Conservation (phyloP, 23 tunicate genomes). For the Pegea sp. region DNA sequence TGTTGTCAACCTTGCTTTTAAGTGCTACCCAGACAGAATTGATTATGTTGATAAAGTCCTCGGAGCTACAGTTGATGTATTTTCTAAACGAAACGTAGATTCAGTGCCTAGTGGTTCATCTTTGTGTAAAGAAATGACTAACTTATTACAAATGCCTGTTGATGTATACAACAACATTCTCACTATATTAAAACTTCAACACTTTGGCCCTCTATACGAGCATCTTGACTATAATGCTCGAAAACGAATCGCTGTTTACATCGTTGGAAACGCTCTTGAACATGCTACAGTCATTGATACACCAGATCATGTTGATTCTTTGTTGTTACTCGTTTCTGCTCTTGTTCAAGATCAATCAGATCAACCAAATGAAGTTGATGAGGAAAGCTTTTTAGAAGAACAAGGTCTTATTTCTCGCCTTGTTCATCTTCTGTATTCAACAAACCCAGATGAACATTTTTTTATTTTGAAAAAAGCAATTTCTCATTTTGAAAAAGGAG, state of each 20-base stretch:
- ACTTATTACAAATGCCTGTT: slow-evolving; percentile 26
- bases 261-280: slow-evolving; percentile 45
- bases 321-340: slow-evolving; percentile 49
- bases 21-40: slow-evolving; percentile 41
- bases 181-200: slow-evolving; percentile 34
- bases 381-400: slow-evolving; percentile 50
- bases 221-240: slow-evolving; percentile 61
- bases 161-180: slow-evolving; percentile 41
- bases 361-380: slow-evolving; percentile 46
- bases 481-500: slow-evolving; percentile 70
- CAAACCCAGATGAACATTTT: slow-evolving; percentile 45
- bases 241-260: slow-evolving; percentile 33
- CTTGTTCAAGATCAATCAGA: slow-evolving; percentile 78
- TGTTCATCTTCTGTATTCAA: slow-evolving; percentile 34
- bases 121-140: slow-evolving; percentile 37
- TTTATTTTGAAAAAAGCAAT: slow-evolving; percentile 38
- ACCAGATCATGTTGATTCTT: slow-evolving; percentile 27
- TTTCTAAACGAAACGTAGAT: slow-evolving; percentile 36
- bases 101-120: slow-evolving; percentile 25
- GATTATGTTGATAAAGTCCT: slow-evolving; percentile 70
- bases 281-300: slow-evolving; percentile 27
- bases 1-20: slow-evolving; percentile 56
- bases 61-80: slow-evolving; percentile 56
- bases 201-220: slow-evolving; percentile 60
- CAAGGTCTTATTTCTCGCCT: slow-evolving; percentile 45